phyloP scores from a whole-genome alignment of 2,797 vertebrate genomes.

The Acanthiza pusilla region DNA sequence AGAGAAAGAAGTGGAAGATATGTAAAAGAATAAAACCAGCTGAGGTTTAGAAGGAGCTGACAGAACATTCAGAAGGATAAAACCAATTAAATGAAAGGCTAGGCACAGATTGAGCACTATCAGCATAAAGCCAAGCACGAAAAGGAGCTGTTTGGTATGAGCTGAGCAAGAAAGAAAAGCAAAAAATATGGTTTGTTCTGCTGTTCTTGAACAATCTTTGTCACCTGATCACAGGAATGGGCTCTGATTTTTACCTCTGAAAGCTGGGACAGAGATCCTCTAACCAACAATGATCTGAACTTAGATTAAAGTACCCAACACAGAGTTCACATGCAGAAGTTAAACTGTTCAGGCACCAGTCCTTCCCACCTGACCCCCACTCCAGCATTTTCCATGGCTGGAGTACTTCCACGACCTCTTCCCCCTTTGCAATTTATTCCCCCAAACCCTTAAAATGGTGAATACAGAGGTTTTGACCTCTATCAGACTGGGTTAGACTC shows the following conservation, averaged over 20 bases:
- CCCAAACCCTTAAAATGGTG: not conserved
- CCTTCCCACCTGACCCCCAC: not conserved
- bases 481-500: not conserved
- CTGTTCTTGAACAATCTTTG: not conserved
- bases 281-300: not conserved
- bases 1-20: not conserved
- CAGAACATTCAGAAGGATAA: not conserved
- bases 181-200: not conserved
- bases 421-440: not conserved
- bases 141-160: not conserved
- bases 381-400: not conserved
- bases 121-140: not conserved
- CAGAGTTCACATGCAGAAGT: not conserved
- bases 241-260: not conserved
- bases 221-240: not conserved
- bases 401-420: not conserved
- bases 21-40: not conserved
- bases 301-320: no score
- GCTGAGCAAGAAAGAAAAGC: not conserved
- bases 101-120: not conserved
- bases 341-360: not conserved
- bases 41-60: slow-evolving; percentile 20
- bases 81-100: not conserved
- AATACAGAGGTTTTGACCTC: not conserved
- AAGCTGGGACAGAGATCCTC: not conserved